These are phyloP conservation scores for Lepilemur septentrionalis DNA, from an alignment of 2,797 vertebrate genomes.

Conservation along the genomic window DNA sequence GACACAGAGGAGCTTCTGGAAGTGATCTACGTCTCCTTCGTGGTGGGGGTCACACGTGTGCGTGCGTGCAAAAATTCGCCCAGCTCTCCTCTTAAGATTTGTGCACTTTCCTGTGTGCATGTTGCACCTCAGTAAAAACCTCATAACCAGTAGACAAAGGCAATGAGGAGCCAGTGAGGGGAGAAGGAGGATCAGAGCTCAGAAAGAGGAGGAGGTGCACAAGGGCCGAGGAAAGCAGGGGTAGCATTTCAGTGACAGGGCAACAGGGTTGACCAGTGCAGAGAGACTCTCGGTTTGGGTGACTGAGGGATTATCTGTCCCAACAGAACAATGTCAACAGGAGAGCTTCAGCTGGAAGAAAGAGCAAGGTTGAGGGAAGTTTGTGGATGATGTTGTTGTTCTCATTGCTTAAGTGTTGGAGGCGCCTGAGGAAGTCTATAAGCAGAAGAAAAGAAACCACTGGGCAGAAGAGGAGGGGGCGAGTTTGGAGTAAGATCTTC, in stretches of 20 bases:
- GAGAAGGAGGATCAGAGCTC: background rate
- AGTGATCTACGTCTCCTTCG: background rate
- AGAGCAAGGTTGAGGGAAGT: background rate
- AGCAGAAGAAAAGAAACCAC: background rate
- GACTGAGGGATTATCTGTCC: background rate
- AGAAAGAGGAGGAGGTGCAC: background rate
- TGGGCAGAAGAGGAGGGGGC: background rate
- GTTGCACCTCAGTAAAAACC: background rate
- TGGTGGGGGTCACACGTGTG: background rate
- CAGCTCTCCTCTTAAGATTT: background rate
- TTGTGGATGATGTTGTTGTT: background rate
- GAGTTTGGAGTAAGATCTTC: background rate
- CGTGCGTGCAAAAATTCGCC: background rate
- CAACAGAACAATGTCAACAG: background rate
- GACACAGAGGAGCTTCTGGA: background rate
- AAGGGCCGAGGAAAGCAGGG: background rate
- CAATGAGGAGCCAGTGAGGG: background rate
- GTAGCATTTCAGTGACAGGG: background rate
- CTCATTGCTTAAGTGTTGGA: background rate
- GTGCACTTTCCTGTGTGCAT: background rate
- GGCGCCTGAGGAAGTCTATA: background rate
- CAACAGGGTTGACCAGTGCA: background rate
- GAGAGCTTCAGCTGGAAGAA: background rate
- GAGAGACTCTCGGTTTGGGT: background rate
- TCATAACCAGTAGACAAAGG: background rate